A percentile compares a stretch with the other conserved stretches of the same genome.
Conservation (phyloP, 2,797 vertebrate species). For the Sebastes hopkinsi region DNA sequence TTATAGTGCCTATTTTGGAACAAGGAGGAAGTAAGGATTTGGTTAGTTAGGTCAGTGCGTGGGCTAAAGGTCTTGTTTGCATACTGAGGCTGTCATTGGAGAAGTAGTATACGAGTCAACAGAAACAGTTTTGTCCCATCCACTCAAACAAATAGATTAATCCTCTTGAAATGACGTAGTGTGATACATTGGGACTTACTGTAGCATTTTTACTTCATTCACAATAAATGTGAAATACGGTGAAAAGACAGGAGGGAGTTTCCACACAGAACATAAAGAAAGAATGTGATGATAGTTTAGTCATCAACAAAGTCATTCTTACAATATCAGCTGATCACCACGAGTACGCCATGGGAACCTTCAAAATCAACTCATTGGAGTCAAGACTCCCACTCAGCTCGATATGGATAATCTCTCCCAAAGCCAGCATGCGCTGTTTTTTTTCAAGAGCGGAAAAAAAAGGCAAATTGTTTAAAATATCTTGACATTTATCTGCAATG, state of each 20-base stretch:
- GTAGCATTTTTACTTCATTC: neutral
- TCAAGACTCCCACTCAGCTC: conserved; percentile 21
- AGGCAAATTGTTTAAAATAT: conserved; percentile 2
- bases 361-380: neutral
- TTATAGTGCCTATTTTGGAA: conserved; percentile 59
- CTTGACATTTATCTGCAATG: conserved; percentile 10
- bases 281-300: neutral
- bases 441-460: conserved; percentile 3
- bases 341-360: neutral
- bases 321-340: neutral
- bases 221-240: no score
- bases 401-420: neutral
- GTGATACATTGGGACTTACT: neutral
- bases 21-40: conserved; percentile 48
- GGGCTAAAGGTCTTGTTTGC: conserved; percentile 41
- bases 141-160: neutral
- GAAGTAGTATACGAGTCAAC: neutral
- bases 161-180: neutral
- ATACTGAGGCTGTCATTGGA: conserved; percentile 1
- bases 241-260: neutral
- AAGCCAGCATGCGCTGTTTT: neutral
- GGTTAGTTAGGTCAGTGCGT: conserved; percentile 49
- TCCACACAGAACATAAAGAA: neutral
- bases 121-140: neutral
- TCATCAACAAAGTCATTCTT: neutral